Evolutionary conservation across 2,113 vertebrate species (phyloP), one percentile per base, ranked within the genome.

Genomic region (Hymenochirus boettgeri): DNA sequence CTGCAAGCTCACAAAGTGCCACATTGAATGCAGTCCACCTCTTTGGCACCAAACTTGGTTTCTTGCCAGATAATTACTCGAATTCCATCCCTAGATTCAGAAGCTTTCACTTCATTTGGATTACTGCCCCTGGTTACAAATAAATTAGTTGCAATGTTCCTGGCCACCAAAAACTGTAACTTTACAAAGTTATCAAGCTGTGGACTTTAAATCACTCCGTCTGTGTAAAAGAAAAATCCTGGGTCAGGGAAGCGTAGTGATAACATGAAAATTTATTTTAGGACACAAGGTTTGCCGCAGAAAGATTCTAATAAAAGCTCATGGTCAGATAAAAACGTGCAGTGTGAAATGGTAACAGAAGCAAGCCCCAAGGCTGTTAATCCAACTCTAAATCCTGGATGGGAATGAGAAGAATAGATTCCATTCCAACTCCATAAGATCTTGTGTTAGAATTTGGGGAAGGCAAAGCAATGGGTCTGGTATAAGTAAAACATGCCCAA

Each of bases 361-460:
- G 95, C 94, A 73, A 90, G 85, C 2, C 81, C 95, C 0, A 97
- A 86, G 67, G 94, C 92, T 77, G 98, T 98, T 74, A 98, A 98
- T 2, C 94, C 95, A 0, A 96, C 77, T 0, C 90, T 80, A 75
- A 95, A 93, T n/a, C 86, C 85, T 0, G 89, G 91, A 60, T 90
- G 82, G 0, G 78, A 67, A 62, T 98, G 24, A 98, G 82, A 13
- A 98, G 78, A 4, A 91, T 79, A 0, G 87, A 79, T 55, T 97
- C 91, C 1, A 97, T 71, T 0, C 86, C 91, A 0, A 70, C 18
- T 19, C 77, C 15, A 94, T 74, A 0, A 73, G 73, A 0, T 81
- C 71, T 0, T 46, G 79, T 0, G 84, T 89, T 33, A 97, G 82
- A 4, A 83, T 48, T 79, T 98, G 95, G 2, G 92, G 92, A 9